Percentiles rank a stretch among this genome's conserved stretches.
Evolutionary conservation across 1,140 invertebrate species (phyloP).

Genomic region (Bombus huntii): DNA sequence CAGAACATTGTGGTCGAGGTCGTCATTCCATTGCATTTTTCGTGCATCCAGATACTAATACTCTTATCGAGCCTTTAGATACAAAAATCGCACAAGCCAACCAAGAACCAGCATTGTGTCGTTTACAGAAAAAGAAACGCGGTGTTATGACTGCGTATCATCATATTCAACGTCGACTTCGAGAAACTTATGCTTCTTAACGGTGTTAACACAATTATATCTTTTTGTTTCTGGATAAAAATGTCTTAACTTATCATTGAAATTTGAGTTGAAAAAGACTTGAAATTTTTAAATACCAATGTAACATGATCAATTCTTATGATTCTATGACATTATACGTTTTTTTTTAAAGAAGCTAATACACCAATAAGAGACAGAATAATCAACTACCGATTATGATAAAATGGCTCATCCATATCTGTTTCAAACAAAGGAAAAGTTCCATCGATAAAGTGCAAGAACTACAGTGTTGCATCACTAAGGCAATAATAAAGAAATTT

Average conservation of each 20-base stretch:
- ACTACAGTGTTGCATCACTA: constrained; percentile 1
- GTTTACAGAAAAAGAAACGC: constrained; percentile 81
- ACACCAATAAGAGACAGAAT: not conserved
- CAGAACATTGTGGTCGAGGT: constrained; percentile 85
- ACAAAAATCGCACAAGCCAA: constrained; percentile 78
- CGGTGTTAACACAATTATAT: not conserved
- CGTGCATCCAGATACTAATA: constrained; percentile 88
- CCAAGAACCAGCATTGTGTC: constrained; percentile 76
- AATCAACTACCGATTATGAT: not conserved
- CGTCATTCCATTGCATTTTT: constrained; percentile 90
- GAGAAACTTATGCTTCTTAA: constrained; percentile 86
- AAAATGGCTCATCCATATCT: not conserved
- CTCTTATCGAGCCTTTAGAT: constrained; percentile 84
- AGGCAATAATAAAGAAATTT: constrained; percentile 49
- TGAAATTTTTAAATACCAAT: constrained; percentile 10
- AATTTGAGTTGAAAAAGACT: not conserved
- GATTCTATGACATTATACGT: not conserved
- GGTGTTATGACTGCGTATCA: constrained; percentile 87
- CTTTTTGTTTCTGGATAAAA: not conserved
- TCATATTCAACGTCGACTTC: constrained; percentile 87
- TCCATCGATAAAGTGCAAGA: not conserved
- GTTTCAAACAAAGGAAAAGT: not conserved
- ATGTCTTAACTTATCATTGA: constrained; percentile 3
- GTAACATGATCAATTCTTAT: not conserved
- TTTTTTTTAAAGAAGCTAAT: not conserved